These are phyloP conservation scores for Uria lomvia DNA, from an alignment of 2,113 vertebrate species.

Conservation along the genomic window DNA sequence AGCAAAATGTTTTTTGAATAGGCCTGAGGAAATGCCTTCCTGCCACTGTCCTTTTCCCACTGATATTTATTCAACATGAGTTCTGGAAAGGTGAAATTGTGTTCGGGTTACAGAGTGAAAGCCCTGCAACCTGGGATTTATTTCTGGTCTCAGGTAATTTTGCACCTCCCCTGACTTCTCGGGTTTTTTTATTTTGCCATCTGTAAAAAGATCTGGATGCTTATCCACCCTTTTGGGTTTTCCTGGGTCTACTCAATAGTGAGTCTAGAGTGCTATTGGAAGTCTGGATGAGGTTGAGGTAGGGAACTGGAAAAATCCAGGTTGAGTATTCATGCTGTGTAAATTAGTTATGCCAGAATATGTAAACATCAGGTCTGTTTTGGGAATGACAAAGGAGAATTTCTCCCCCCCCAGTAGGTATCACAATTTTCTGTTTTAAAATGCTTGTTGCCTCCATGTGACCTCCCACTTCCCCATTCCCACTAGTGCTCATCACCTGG, in stretches of 20 bases:
- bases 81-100: background rate
- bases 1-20: background rate
- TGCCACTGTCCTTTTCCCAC: background rate
- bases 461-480: background rate
- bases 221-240: background rate
- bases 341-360: background rate
- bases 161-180: background rate
- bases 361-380: background rate
- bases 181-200: background rate
- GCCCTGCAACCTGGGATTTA: background rate
- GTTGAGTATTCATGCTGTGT: background rate
- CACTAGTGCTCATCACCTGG: background rate
- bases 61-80: background rate
- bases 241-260: background rate
- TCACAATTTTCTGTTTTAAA: background rate
- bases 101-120: background rate
- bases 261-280: background rate
- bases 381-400: background rate
- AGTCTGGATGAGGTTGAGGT: background rate
- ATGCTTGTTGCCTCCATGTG: accelerated
- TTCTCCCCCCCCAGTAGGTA: background rate
- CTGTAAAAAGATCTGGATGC: background rate
- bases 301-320: background rate
- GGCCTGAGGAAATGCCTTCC: background rate
- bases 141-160: background rate